These are phyloP conservation scores for Climacteris rufus DNA, from an alignment of 2,113 vertebrate genomes.

Conservation along the genomic window DNA sequence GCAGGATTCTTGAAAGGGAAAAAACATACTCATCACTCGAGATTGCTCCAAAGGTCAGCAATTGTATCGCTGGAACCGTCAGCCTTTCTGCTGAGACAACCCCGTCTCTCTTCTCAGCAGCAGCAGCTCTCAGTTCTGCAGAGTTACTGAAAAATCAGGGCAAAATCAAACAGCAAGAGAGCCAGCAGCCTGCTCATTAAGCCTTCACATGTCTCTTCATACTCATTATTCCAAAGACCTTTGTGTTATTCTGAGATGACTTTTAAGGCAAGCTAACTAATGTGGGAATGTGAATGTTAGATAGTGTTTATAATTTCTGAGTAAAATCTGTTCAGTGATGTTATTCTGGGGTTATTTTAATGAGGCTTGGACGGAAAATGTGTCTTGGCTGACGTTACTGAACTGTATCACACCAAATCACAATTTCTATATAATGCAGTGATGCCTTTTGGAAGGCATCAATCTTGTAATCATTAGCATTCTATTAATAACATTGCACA, in stretches of 20 bases:
- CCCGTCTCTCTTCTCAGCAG: not conserved
- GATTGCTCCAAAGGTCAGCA: not conserved
- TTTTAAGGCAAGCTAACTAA: not conserved
- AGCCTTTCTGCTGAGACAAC: not conserved
- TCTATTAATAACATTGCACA: not conserved
- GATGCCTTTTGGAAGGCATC: not conserved
- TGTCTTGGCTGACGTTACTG: not conserved
- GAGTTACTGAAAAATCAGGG: not conserved
- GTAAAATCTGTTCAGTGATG: not conserved
- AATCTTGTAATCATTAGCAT: not conserved
- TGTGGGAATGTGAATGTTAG: not conserved
- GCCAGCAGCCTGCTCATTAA: not conserved
- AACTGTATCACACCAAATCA: not conserved
- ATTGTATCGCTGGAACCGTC: accelerated
- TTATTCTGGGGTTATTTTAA: not conserved
- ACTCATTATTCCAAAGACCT: not conserved
- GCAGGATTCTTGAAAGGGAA: not conserved
- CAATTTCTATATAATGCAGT: not conserved
- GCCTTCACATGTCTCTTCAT: not conserved
- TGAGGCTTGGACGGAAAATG: not conserved
- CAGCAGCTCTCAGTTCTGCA: not conserved
- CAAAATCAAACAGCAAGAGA: not conserved
- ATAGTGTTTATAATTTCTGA: not conserved
- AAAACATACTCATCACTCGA: not conserved
- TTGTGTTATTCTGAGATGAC: not conserved